Evolutionary conservation across 2,888 invertebrate genomes (phyloP).

Genomic region (Lobophora halterata): DNA sequence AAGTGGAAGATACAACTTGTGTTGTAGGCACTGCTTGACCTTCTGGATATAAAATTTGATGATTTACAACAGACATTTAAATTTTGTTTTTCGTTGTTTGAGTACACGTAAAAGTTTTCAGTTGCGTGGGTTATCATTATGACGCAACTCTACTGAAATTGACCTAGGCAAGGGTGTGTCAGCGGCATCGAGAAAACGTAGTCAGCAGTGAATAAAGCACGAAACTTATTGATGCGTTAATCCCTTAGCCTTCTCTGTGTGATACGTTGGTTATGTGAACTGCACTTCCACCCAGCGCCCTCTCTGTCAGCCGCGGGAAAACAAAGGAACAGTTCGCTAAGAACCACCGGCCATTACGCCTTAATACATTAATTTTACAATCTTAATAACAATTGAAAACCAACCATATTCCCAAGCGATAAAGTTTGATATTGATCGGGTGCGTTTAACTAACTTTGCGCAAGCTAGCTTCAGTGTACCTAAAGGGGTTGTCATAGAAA

Average conservation of each 20-base stretch:
- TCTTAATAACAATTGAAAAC: conserved; percentile 10
- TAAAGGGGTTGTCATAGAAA: conserved; percentile 80
- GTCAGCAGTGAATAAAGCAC: too few species aligned
- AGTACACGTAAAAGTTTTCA: too few species aligned
- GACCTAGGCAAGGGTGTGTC: too few species aligned
- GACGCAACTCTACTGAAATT: too few species aligned
- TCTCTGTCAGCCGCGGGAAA: conserved; percentile 44
- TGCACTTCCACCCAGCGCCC: conserved; percentile 36
- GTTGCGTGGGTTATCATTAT: too few species aligned
- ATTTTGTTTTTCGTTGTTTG: too few species aligned
- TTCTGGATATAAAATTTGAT: too few species aligned
- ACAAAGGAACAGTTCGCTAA: conserved; percentile 64
- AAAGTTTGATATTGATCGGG: conserved; percentile 16
- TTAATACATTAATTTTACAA: conserved; percentile 77
- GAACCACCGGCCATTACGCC: conserved; percentile 70
- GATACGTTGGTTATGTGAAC: conserved; percentile 15
- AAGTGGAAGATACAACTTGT: too few species aligned
- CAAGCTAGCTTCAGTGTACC: conserved; percentile 69
- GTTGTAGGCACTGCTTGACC: too few species aligned
- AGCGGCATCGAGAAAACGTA: too few species aligned
- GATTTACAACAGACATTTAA: too few species aligned
- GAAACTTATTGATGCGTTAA: too few species aligned
- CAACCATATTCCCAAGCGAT: conserved; percentile 1
- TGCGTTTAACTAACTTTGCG: conserved; percentile 46
- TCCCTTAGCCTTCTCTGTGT: neutral